Percentiles rank a stretch among this genome's conserved stretches.
phyloP scores from a whole-genome alignment of 1,140 invertebrate species.

The Prorops nasuta region DNA sequence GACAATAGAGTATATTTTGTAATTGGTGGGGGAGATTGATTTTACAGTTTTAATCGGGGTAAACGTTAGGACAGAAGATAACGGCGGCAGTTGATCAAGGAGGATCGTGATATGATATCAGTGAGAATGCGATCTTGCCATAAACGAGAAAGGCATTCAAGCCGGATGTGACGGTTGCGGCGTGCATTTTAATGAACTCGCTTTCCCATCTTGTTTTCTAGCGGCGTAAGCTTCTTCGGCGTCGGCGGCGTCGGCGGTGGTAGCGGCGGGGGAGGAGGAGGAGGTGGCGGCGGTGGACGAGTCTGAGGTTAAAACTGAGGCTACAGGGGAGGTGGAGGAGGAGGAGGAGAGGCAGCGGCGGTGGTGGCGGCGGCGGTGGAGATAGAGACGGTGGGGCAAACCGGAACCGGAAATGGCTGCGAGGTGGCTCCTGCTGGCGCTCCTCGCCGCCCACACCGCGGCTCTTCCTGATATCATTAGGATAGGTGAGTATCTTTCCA shows the following conservation, averaged over 20 bases:
- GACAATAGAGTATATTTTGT: too few relatives aligned
- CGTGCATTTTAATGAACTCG: constrained; percentile 39
- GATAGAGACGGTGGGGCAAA: constrained; percentile 23
- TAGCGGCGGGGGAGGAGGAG: background rate
- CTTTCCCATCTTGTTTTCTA: constrained; percentile 37
- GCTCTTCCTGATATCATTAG: constrained; percentile 52
- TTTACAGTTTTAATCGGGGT: too few relatives aligned
- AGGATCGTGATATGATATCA: too few relatives aligned
- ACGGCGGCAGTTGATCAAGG: too few relatives aligned
- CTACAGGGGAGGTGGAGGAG: too few relatives aligned
- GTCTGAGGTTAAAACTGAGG: too few relatives aligned
- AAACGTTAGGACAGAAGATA: too few relatives aligned
- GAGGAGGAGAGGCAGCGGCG: background rate
- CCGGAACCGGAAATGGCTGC: constrained; percentile 43
- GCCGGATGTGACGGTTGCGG: constrained; percentile 22
- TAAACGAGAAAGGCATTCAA: too few relatives aligned
- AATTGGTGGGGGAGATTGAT: too few relatives aligned
- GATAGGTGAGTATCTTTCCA: constrained; percentile 46
- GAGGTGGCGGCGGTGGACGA: too few relatives aligned
- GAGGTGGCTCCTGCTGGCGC: constrained; percentile 43
- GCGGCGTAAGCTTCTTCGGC: constrained; percentile 22
- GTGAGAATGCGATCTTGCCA: too few relatives aligned
- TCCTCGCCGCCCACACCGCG: constrained; percentile 36
- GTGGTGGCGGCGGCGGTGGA: background rate
- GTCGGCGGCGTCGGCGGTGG: constrained; percentile 12